phyloP scores from a whole-genome alignment of 2,797 vertebrate species.

The Thripadectes ignobilis region DNA sequence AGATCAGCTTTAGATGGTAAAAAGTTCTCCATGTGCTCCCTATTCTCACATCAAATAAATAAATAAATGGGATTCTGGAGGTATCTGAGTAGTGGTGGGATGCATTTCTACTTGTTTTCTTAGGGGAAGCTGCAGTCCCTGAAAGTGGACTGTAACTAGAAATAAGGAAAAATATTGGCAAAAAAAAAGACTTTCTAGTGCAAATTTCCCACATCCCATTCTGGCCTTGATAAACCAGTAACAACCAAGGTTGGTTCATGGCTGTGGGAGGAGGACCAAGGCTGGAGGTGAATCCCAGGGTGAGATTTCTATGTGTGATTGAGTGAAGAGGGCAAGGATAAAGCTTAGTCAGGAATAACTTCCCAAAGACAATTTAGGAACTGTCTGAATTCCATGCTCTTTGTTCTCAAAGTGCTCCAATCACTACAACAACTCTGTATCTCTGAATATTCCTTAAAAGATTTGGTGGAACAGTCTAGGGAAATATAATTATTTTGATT shows the following conservation, averaged over 20 bases:
- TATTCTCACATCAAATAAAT: neutral
- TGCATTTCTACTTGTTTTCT: neutral
- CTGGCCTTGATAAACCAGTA: neutral
- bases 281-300: neutral
- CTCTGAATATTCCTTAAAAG: neutral
- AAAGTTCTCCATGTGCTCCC: neutral
- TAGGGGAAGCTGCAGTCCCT: neutral
- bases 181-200: neutral
- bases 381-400: neutral
- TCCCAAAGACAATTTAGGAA: neutral
- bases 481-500: neutral
- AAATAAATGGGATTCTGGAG: neutral
- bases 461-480: neutral
- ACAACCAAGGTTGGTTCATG: neutral
- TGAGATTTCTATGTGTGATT: neutral
- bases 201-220: neutral
- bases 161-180: neutral
- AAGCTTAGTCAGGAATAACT: neutral
- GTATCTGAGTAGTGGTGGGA: neutral
- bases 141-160: accelerated
- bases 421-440: neutral
- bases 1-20: neutral
- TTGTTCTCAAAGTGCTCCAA: neutral
- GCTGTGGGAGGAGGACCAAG: neutral
- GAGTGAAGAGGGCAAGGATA: neutral